Percentiles rank a stretch among this genome's conserved stretches.
phyloP scores from a whole-genome alignment of 2,888 invertebrate genomes.

The Microchrysa polita region DNA sequence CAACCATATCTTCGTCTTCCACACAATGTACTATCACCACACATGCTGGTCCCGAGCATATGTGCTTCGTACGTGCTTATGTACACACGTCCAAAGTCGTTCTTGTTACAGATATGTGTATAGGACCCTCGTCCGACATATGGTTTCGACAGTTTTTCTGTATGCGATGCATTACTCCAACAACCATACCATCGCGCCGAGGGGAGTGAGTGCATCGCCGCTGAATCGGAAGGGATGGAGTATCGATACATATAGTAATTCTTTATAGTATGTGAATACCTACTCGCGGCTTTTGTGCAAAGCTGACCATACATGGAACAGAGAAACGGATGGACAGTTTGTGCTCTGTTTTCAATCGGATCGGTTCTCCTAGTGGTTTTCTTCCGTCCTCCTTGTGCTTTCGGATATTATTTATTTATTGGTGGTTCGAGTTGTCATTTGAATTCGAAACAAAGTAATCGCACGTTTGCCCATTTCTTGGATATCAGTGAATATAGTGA shows the following conservation, averaged over 20 bases:
- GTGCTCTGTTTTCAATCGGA: constrained; percentile 40
- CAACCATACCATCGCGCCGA: too few species aligned
- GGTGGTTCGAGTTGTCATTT: neutral
- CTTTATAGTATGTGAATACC: too few species aligned
- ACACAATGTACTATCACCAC: too few species aligned
- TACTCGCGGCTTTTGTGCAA: too few species aligned
- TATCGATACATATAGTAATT: too few species aligned
- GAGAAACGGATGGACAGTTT: constrained; percentile 35
- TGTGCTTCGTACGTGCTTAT: constrained; percentile 1
- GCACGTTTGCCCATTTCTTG: constrained; percentile 13
- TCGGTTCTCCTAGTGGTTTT: constrained; percentile 15
- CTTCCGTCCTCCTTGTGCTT: neutral
- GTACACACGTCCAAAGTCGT: constrained; percentile 8
- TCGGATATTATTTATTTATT: neutral
- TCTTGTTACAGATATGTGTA: neutral
- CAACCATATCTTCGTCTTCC: constrained; percentile 1
- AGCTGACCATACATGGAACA: constrained; percentile 25
- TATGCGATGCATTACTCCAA: too few species aligned
- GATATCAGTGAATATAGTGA: constrained; percentile 28
- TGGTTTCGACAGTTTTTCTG: constrained; percentile 14
- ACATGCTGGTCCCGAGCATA: neutral
- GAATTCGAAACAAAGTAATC: neutral
- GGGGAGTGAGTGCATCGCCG: too few species aligned
- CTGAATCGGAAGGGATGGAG: too few species aligned
- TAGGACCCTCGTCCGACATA: constrained; percentile 13